Evolutionary conservation across 2,888 invertebrate species (phyloP), one percentile per base, ranked within the genome.

Genomic region (Trissonchulus sp.): DNA sequence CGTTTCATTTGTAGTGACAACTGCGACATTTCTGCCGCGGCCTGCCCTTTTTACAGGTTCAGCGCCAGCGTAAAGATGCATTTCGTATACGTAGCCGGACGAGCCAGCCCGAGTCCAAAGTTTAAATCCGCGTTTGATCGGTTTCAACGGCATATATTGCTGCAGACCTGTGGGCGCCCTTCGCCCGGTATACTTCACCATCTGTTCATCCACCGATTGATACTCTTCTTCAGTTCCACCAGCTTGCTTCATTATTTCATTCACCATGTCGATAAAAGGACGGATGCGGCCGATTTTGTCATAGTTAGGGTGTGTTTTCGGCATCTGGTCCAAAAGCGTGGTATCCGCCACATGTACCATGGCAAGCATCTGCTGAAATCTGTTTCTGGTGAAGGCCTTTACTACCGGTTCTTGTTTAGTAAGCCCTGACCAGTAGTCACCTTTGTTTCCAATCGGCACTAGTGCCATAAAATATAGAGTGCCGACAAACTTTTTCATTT

Each of bases 31-130:
- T 23, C 8, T 48, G 8, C 48, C 48, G 8, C 8, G 8, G 8
- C 48, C 48, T 15, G 48, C 48, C 30, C 34, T 28, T 34, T 15
- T 34, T 34, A 15, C 30, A 31, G 65, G 15, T 31, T 65, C 65
- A 31, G 30, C 34, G 3, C 65, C 65, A 65, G 65, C 34, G 30
- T 18, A 8, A 15, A 65, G 3, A 60, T 18, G 18, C 8, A 65
- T 28, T 65, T 65, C 34, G 65, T 65, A 65, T 8, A 65, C 34
- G n/a, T 65, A 65, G 15, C 65, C 65, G 31, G 65, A 65, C 8
- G 15, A 8, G 30, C 65, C 30, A 18, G 65, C 8, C 30, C 30
- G 8, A 8, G 65, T 65, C 65, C 34, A 65, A 28, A 65, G 65
- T 28, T 65, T 65, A 28, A 18, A 65, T 65, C 65, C 65, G 8